Base-by-base conservation (phyloP, 2,888 invertebrate species). In the Margaritifera margaritifera region DNA sequence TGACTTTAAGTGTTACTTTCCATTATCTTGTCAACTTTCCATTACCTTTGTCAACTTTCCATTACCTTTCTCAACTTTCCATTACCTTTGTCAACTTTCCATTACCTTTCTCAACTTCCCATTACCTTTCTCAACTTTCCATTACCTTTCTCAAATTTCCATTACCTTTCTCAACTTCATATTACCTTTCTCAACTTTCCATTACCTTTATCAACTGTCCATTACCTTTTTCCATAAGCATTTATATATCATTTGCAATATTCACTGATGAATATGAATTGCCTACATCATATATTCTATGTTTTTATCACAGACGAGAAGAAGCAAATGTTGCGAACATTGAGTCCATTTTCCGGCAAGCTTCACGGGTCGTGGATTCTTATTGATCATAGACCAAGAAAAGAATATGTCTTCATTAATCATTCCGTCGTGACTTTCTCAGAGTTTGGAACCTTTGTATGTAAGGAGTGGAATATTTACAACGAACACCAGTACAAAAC, bases 331-430 rank as follows among this genome's bases (percentile, higher is more conserved):
- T 51, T 74, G 25, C 64, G 67, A 15, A 72, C 62, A n/a, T 65
- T 69, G 51, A 88, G 87, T 71, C 78, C 79, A 31, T 86, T 88
- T 66, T 80, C 85, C 5, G 68, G 77, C 20, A 70, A 68, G 19
- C 71, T 84, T 22, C 78, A 81, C 42, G 88, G 87, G 19, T 69
- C 76, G 15, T 88, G 88, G 87, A 66, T 82, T 53, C 79, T 86
- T 42, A 83, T 83, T 60, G 86, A 87, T 54, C 42, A 42, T 42
- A 73, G 64, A 15, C 79, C 75, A 56, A 69, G 81, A 11, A 74
- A 75, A 19, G 86, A 86, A 62, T 71, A 74, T 3, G 83, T 88
- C 0, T 70, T 55, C n/a, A 82, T 88, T 6, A 83, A 84, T 63
- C 66, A 69, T 2, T 80, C 84, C 6, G 74, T 77, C 20, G 71